phyloP scores from a whole-genome alignment of 2,888 invertebrate species.

The Calliopum simillimum region DNA sequence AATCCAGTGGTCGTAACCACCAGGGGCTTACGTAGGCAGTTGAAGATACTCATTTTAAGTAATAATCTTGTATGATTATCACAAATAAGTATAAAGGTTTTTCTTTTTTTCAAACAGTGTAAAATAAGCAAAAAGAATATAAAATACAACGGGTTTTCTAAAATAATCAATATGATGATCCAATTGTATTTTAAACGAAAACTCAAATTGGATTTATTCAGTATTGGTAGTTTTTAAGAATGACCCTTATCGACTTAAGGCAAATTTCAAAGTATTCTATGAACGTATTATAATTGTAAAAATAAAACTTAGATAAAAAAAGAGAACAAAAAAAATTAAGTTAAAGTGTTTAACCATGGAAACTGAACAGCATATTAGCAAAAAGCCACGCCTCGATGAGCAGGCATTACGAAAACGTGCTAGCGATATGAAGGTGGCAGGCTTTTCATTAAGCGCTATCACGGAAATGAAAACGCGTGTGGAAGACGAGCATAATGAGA shows the following conservation, averaged over 20 bases:
- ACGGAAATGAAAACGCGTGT: constrained; percentile 60
- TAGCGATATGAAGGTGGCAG: constrained; percentile 58
- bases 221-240: constrained; percentile 68
- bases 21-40: constrained; percentile 15
- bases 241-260: constrained; percentile 52
- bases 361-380: constrained; percentile 25
- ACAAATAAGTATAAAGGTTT: too few species aligned
- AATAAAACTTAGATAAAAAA: background rate
- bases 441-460: constrained; percentile 63
- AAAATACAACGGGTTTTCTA: constrained; percentile 56
- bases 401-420: constrained; percentile 50
- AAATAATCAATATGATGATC: constrained; percentile 68
- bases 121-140: background rate
- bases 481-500: constrained; percentile 55
- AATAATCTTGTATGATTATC: too few species aligned
- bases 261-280: constrained; percentile 31
- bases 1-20: constrained; percentile 15
- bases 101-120: background rate
- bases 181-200: constrained; percentile 63
- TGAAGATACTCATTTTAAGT: background rate
- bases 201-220: constrained; percentile 67
- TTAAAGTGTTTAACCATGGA: constrained; percentile 25
- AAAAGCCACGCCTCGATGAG: constrained; percentile 47
- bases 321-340: background rate
- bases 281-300: constrained; percentile 29